Evolutionary conservation across 2,888 invertebrate genomes (phyloP), one percentile per base, ranked within the genome.

Genomic region (Deroplatys truncata): DNA sequence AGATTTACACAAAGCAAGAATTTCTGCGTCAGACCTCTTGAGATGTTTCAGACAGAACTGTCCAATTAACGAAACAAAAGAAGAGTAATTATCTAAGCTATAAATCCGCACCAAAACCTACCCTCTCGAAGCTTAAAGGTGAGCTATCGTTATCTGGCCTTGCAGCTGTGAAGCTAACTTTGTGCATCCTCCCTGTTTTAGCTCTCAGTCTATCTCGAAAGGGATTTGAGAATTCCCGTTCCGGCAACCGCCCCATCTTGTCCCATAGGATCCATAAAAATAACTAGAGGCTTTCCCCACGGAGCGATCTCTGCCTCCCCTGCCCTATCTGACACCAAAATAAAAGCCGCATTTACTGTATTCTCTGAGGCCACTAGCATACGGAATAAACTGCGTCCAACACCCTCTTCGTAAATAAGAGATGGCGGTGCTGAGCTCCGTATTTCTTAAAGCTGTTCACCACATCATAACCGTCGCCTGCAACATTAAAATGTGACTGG

Each of bases 251-350:
- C 56, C 56, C 56, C 56, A 72, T 72, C 56, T 83, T 15, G 15
- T 87, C 87, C 83, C 83, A 35, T 15, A 83, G 28, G 87, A 43
- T 43, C 35, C 87, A 87, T 87, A 87, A 87, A 87, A 87, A 87
- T 87, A 87, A 87, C 87, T 82, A 35, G 20, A 28, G 87, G 43
- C 49, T 85, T 49, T 28, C 85, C 49, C 85, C 16, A 49, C 25
- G 85, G 85, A 35, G 43, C 85, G 85, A 85, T 85, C 49, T 28
- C 15, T n/a, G 29, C 35, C 35, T 43, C 85, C 43, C 85, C 56
- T 72, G 20, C 56, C 56, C 56, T 72, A 72, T 72, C 56, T 72
- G 56, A 72, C 56, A 72, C 56, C 56, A 72, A 72, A 72, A 72
- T 72, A 72, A 72, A 72, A 72, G 56, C 56, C 56, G 25, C 56